These are phyloP conservation scores for Zosterops hypoxanthus DNA, from an alignment of 2,113 vertebrate genomes.

Conservation along the genomic window DNA sequence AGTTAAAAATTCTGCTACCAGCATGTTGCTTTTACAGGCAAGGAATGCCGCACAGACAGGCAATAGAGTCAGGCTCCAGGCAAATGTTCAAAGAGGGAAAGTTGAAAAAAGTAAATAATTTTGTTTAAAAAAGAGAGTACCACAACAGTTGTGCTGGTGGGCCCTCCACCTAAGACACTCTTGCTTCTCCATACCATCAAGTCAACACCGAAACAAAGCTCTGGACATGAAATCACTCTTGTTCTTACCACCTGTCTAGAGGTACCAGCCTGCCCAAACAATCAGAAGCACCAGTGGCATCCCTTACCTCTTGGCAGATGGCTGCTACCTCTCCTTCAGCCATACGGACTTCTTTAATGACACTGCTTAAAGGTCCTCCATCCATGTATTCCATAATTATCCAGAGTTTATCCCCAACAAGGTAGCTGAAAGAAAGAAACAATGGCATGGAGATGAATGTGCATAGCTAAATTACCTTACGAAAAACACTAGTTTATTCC, in stretches of 20 bases:
- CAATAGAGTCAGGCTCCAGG: background rate
- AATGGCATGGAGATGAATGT: background rate
- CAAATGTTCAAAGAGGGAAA: background rate
- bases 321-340: constrained; percentile 96
- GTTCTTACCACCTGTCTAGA: background rate
- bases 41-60: background rate
- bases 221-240: background rate
- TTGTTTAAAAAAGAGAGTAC: background rate
- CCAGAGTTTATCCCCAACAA: constrained; percentile 94
- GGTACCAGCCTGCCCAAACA: background rate
- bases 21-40: background rate
- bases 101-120: background rate
- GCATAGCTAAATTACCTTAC: background rate
- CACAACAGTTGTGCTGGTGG: background rate
- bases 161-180: background rate
- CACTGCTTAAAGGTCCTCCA: constrained; percentile 90
- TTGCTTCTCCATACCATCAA: background rate
- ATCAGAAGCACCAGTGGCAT: rapidly evolving
- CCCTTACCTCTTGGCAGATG: constrained; percentile 91
- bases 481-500: background rate
- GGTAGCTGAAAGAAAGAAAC: constrained; percentile 80
- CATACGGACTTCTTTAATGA: constrained; percentile 94
- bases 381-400: constrained; percentile 98
- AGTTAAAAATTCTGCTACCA: background rate
- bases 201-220: background rate